Conservation (phyloP, 2,113 vertebrate species). For the Pachypanchax playfairii region DNA sequence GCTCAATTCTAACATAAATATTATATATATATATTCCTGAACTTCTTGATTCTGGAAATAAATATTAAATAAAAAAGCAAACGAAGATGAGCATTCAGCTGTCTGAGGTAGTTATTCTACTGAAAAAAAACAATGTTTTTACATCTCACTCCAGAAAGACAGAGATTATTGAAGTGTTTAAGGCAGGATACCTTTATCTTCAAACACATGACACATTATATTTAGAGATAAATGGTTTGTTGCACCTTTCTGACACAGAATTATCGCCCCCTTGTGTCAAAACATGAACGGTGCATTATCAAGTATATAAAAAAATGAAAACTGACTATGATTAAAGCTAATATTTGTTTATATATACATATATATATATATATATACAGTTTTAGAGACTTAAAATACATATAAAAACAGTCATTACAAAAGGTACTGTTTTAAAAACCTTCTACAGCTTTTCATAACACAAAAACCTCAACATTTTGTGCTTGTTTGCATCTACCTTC, state of each 20-base stretch:
- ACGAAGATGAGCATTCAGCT: conserved; percentile 18
- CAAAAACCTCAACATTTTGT: background rate
- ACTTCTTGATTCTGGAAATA: conserved; percentile 10
- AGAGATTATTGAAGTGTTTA: background rate
- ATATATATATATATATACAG: too few relatives aligned
- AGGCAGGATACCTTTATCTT: conserved; percentile 13
- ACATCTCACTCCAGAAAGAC: background rate
- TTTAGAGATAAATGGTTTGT: conserved; percentile 48
- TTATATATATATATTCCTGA: background rate
- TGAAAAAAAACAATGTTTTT: background rate
- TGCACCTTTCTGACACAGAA: conserved; percentile 21
- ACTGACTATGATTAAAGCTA: too few relatives aligned
- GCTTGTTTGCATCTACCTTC: conserved; percentile 7
- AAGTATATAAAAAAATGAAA: background rate
- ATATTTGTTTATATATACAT: background rate
- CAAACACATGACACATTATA: conserved; percentile 25
- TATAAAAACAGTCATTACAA: background rate
- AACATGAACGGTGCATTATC: conserved; percentile 38
- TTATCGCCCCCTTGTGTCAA: conserved; percentile 59
- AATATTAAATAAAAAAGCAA: conserved; percentile 37
- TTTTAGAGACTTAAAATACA: background rate
- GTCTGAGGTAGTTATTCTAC: too few relatives aligned
- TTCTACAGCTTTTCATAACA: conserved; percentile 5
- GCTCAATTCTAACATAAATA: background rate
- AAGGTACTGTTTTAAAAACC: background rate